Evolutionary conservation across 2,797 vertebrate species (phyloP).

Genomic region (Anguilla pacifica): DNA sequence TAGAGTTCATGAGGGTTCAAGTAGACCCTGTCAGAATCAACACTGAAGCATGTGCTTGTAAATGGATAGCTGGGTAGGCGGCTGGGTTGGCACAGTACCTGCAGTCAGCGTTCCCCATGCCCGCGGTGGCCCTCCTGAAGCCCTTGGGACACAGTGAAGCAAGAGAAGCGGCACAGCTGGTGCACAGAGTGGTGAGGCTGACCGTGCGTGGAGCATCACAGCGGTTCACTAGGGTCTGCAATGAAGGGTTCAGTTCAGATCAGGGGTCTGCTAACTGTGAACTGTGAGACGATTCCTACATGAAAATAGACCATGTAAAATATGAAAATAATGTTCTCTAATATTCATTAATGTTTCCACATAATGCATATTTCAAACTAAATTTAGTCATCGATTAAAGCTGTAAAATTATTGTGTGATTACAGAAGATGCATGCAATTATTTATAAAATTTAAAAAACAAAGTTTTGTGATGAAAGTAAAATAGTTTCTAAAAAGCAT

Average conservation of each 20-base stretch:
- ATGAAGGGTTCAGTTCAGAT: too few relatives aligned
- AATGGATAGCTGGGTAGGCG: background rate
- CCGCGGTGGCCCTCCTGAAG: constrained; percentile 56
- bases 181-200: constrained; percentile 67
- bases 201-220: constrained; percentile 72
- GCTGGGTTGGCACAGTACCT: constrained; percentile 64
- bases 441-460: background rate
- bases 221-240: constrained; percentile 45
- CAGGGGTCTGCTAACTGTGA: background rate
- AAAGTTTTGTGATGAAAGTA: background rate
- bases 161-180: constrained; percentile 67
- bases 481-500: background rate
- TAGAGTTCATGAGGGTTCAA: background rate
- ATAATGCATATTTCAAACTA: background rate
- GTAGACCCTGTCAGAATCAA: background rate
- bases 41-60: background rate
- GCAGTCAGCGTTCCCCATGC: constrained; percentile 69
- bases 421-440: background rate
- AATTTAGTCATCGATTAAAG: background rate
- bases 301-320: background rate
- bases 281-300: background rate
- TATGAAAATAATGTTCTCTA: background rate
- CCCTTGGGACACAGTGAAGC: constrained; percentile 70
- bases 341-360: background rate
- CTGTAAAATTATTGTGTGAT: background rate